Percentiles rank a stretch among this genome's conserved stretches.
phyloP scores from a whole-genome alignment of 2,888 invertebrate genomes.

The Drosophila anomalata region DNA sequence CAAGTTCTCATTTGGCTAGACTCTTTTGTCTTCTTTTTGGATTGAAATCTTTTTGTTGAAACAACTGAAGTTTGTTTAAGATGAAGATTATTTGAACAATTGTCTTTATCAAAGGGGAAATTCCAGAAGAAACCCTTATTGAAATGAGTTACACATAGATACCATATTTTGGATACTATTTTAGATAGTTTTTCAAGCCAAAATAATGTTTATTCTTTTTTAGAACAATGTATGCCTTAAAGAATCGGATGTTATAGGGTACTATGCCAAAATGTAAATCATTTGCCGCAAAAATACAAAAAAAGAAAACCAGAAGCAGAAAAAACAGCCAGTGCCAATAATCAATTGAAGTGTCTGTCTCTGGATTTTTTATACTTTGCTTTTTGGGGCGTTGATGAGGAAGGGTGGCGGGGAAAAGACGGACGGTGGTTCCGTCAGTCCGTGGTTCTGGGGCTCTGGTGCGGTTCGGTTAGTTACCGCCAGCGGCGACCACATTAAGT shows the following conservation, averaged over 20 bases:
- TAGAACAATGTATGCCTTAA: background rate
- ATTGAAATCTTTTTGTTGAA: slow-evolving; percentile 5
- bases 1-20: background rate
- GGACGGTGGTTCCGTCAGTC: slow-evolving; percentile 11
- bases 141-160: no score
- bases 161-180: no score
- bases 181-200: no score
- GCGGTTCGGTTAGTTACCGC: slow-evolving; percentile 67
- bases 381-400: slow-evolving; percentile 48
- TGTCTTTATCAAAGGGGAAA: background rate
- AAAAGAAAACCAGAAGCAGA: slow-evolving; percentile 39
- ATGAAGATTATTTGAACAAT: slow-evolving; percentile 8
- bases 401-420: background rate
- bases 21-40: background rate
- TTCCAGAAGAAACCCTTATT: no score
- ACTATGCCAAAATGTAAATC: slow-evolving; percentile 69
- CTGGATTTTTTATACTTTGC: slow-evolving; percentile 32
- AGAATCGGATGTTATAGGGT: slow-evolving; percentile 15
- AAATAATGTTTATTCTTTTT: no score
- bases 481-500: slow-evolving; percentile 70
- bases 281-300: slow-evolving; percentile 56
- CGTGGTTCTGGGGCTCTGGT: slow-evolving; percentile 44
- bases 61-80: slow-evolving; percentile 11
- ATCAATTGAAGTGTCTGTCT: slow-evolving; percentile 78
- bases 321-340: slow-evolving; percentile 57